A percentile compares a stretch with the other conserved stretches of the same genome.
phyloP scores from a whole-genome alignment of 2,888 invertebrate species.

The Stenolophus ochropezus region DNA sequence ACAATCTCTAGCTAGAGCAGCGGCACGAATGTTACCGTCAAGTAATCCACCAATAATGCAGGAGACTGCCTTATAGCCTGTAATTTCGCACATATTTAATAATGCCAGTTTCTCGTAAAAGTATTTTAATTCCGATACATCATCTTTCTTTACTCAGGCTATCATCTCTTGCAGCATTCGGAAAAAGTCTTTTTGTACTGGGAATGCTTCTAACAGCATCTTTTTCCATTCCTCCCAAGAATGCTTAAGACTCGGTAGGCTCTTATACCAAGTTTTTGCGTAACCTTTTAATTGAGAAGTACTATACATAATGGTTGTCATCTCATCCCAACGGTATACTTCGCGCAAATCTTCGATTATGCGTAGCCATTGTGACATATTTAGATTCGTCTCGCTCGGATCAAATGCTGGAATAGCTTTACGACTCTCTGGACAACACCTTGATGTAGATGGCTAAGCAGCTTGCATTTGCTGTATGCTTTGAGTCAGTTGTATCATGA shows the following conservation, averaged over 20 bases:
- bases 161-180: neutral
- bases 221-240: slow-evolving; percentile 5
- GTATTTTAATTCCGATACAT: neutral
- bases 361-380: neutral
- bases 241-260: neutral
- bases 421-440: neutral
- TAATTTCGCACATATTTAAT: neutral
- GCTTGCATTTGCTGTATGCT: slow-evolving; percentile 1
- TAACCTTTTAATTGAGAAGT: neutral
- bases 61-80: neutral
- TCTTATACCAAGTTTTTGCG: neutral
- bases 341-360: neutral
- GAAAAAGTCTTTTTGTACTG: neutral
- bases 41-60: slow-evolving; percentile 7
- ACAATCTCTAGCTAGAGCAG: slow-evolving; percentile 13
- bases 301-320: neutral
- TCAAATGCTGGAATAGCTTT: neutral
- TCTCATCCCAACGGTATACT: slow-evolving; percentile 9
- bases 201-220: neutral
- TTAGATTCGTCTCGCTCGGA: neutral
- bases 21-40: neutral
- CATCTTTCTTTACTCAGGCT: neutral
- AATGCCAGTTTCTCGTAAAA: slow-evolving; percentile 5
- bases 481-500: slow-evolving; percentile 3
- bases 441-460: neutral